Percentiles rank a stretch among this genome's conserved stretches.
phyloP scores from a whole-genome alignment of 1,140 invertebrate species.

The Cepaea nemoralis region DNA sequence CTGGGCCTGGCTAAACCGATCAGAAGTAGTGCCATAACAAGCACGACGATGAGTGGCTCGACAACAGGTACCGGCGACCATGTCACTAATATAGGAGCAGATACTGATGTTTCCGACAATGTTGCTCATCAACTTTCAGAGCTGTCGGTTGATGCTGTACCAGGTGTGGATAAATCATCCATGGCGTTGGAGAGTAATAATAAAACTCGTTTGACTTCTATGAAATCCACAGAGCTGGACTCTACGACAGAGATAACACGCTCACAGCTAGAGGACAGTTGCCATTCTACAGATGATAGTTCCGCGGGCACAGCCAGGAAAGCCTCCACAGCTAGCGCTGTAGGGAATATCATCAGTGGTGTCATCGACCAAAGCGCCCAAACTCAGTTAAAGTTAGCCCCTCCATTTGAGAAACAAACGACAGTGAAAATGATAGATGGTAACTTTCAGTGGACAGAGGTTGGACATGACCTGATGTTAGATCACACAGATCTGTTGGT shows the following conservation, averaged over 20 bases:
- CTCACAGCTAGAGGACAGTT: neutral
- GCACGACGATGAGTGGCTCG: too few species aligned
- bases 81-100: neutral
- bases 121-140: neutral
- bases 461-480: conserved; percentile 78
- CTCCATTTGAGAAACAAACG: conserved; percentile 75
- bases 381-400: conserved; percentile 47
- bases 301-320: neutral
- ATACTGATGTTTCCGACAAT: neutral
- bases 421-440: conserved; percentile 80
- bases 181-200: conserved; percentile 8
- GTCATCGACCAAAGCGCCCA: conserved; percentile 20
- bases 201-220: neutral
- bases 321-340: conserved; percentile 3
- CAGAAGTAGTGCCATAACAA: neutral
- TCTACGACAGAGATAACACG: neutral
- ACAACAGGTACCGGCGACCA: neutral
- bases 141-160: neutral
- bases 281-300: neutral
- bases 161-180: neutral
- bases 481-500: conserved; percentile 90
- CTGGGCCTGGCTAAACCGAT: conserved; percentile 35
- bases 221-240: neutral
- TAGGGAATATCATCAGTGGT: conserved; percentile 31
- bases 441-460: conserved; percentile 74